Evolutionary conservation across 2,113 vertebrate species (phyloP).

Genomic region (Psephotus haematonotus): DNA sequence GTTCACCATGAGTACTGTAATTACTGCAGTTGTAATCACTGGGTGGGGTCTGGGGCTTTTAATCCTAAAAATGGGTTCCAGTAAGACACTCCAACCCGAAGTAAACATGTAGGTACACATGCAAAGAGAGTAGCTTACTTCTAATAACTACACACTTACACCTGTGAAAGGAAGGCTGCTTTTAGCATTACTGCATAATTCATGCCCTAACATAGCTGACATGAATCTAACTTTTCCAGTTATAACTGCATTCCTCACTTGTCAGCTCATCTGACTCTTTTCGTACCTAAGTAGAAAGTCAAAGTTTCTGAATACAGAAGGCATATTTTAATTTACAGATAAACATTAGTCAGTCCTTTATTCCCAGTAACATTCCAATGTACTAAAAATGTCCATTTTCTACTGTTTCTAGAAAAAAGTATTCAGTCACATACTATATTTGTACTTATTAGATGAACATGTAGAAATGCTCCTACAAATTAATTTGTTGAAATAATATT

Average conservation of each 20-base stretch:
- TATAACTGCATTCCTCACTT: not conserved
- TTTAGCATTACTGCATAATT: not conserved
- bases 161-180: not conserved
- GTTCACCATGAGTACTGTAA: not conserved
- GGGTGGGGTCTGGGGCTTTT: not conserved
- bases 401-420: not conserved
- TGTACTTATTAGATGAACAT: not conserved
- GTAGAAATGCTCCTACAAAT: not conserved
- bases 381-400: not conserved
- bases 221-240: not conserved
- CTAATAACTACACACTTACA: not conserved
- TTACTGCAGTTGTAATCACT: not conserved
- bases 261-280: not conserved
- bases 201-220: not conserved
- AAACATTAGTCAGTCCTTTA: not conserved
- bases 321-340: not conserved
- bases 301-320: not conserved
- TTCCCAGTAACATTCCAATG: not conserved
- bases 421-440: not conserved
- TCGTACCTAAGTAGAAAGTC: not conserved
- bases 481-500: not conserved
- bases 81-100: not conserved
- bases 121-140: not conserved
- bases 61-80: fast-evolving
- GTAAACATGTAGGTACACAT: not conserved